Evolutionary conservation across 2,888 invertebrate genomes (phyloP).

Genomic region (Byasa hedistus): DNA sequence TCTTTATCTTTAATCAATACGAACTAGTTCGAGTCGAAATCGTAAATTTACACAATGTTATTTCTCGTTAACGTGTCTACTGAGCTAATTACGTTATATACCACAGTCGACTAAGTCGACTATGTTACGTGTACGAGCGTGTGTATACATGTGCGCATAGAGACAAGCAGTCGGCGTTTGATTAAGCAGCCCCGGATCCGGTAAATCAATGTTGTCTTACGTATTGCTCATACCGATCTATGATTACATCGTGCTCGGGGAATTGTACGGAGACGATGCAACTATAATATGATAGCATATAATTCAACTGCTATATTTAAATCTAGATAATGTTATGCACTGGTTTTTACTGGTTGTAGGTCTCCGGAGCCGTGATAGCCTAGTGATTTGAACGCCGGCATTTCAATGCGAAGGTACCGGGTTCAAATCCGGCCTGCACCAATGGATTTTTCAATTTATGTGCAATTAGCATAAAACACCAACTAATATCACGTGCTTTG

Average conservation of each 20-base stretch:
- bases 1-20: background rate
- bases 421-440: no score
- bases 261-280: conserved; percentile 31
- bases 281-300: conserved; percentile 6
- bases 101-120: conserved; percentile 3
- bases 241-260: conserved; percentile 38
- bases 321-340: no score
- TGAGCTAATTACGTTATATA: conserved; percentile 18
- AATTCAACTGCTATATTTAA: no score
- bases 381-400: no score
- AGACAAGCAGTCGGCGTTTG: conserved; percentile 33
- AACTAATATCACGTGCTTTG: no score
- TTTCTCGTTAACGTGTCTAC: conserved; percentile 15
- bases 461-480: no score
- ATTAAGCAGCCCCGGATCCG: conserved; percentile 39
- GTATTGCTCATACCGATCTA: conserved; percentile 42
- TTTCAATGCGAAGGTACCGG: no score
- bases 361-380: no score
- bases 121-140: background rate
- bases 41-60: conserved; percentile 29
- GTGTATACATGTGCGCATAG: conserved; percentile 10
- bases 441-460: no score
- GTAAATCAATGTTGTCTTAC: conserved; percentile 52
- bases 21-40: background rate
- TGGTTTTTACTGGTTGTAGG: no score